Evolutionary conservation across 2,888 invertebrate species (phyloP), one percentile per base, ranked within the genome.

Genomic region (Pegoplata infirma): DNA sequence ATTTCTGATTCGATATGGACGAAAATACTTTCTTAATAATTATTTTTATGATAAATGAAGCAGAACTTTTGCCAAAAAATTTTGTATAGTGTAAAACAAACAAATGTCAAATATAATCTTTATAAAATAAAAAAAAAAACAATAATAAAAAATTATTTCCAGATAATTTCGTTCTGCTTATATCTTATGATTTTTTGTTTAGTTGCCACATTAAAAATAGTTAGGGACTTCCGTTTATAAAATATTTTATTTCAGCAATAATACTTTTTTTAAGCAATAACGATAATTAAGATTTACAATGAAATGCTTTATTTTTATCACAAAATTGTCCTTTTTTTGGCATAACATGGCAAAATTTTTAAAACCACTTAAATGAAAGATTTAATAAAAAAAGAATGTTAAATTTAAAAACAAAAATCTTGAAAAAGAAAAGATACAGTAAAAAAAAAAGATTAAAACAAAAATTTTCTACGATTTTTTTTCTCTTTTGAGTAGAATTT

Each of bases 201-300:
- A n/a, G 0, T 40, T 40, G 36, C 2, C 12, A 6, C 6, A 36
- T 36, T n/a, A 59, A 10, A 19, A 47, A 61, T 61, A 28, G 28
- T 61, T 28, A 23, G 47, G 25, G 46, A 59, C 46, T 12, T 59
- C 25, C 59, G 10, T 61, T n/a, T 21, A 14, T 36, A 10, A 36
- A 36, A 36, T 19, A 36, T 44, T 51, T 21, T 25, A 23, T 5
- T 51, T 23, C 14, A 21, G 14, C n/a, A n/a, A 40, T 40, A 2
- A 63, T 32, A 5, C 14, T 25, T 61, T 5, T 23, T 1, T 28
- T 47, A n/a, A 28, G 16, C 16, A 16, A 46, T 28, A 46, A 46
- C 25, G 28, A 61, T 63, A 63, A 49, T 49, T 63, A 49, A 49
- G 47, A 64, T n/a, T 40, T 32, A 19, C 7, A 28, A 51, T n/a